Percentiles rank a stretch among this genome's conserved stretches.
These are phyloP conservation scores for Ophonus ardosiacus DNA, from an alignment of 2,888 invertebrate genomes.

Conservation along the genomic window DNA sequence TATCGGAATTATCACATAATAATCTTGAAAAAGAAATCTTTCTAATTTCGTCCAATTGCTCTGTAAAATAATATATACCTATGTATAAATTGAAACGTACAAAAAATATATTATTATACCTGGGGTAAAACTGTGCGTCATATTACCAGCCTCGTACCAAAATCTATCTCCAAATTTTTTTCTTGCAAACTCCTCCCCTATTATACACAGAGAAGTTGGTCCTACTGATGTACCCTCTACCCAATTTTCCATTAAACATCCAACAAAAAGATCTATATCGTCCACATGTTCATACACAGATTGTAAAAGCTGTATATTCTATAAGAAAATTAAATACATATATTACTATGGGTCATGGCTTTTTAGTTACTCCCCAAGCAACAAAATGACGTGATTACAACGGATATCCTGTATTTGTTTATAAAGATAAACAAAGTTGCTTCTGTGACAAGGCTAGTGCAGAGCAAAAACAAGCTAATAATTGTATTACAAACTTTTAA, in stretches of 20 bases:
- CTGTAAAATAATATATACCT: not conserved
- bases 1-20: constrained; percentile 52
- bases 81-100: not conserved
- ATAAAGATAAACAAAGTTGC: no score
- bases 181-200: constrained; percentile 37
- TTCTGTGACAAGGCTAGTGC: no score
- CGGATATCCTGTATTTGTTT: no score
- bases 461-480: no score
- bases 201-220: constrained; percentile 21
- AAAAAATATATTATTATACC: constrained; percentile 2
- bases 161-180: constrained; percentile 53
- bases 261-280: constrained; percentile 47
- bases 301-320: constrained; percentile 21
- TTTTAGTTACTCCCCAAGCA: no score
- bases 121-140: constrained; percentile 21
- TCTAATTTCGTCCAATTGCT: constrained; percentile 37
- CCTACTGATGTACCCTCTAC: not conserved
- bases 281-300: constrained; percentile 26
- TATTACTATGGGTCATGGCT: no score
- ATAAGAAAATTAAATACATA: not conserved
- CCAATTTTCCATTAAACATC: constrained; percentile 11
- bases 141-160: constrained; percentile 46
- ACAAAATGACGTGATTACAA: no score
- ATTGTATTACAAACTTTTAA: no score
- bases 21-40: constrained; percentile 33